Conservation (phyloP, 2,113 vertebrate species). For the Clupea harengus region DNA sequence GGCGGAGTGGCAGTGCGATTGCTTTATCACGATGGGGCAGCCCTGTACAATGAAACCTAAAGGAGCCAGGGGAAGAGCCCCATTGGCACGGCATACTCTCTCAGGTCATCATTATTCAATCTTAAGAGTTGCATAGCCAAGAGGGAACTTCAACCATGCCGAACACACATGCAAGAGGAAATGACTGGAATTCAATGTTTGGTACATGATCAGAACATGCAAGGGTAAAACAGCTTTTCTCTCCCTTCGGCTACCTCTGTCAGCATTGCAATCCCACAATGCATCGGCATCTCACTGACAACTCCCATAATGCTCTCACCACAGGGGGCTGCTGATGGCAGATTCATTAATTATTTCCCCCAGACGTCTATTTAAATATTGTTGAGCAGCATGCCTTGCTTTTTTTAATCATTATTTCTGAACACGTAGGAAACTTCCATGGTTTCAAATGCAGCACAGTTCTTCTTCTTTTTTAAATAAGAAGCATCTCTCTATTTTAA, state of each 20-base stretch:
- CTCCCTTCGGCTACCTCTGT: neutral
- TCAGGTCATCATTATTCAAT: neutral
- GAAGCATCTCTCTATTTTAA: neutral
- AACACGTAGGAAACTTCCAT: neutral
- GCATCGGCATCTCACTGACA: neutral
- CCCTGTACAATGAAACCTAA: neutral
- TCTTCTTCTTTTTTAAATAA: neutral
- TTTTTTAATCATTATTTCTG: neutral
- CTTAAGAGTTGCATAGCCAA: neutral
- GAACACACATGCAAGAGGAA: neutral
- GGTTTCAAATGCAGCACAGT: neutral
- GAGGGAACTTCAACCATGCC: neutral
- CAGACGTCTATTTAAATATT: neutral
- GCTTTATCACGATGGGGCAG: neutral
- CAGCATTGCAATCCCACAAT: neutral
- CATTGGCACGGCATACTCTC: neutral
- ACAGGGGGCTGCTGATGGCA: neutral
- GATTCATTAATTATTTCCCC: neutral
- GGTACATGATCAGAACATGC: neutral
- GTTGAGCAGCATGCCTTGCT: neutral
- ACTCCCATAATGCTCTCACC: neutral
- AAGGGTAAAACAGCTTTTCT: neutral
- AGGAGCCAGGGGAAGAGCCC: too few relatives aligned
- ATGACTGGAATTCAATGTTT: neutral
- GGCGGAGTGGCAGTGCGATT: too few relatives aligned